Evolutionary conservation across 2,888 invertebrate species (phyloP).

Genomic region (Ypsolopha sequella): DNA sequence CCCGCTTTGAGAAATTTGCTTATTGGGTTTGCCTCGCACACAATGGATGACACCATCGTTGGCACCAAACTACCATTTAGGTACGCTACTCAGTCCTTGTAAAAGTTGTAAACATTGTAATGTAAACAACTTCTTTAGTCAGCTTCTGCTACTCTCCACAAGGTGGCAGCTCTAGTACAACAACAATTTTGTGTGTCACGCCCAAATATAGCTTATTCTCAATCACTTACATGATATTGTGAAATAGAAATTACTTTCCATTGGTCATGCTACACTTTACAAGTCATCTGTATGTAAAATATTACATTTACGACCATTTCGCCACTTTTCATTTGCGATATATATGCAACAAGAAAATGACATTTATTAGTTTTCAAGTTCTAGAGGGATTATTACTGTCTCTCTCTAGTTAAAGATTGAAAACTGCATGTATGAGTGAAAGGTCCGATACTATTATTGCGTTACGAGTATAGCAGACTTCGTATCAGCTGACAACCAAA

Average conservation of each 20-base stretch:
- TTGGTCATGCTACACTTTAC: constrained; percentile 31
- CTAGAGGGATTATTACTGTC: constrained; percentile 29
- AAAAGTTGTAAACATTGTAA: no score
- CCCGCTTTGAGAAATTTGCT: no score
- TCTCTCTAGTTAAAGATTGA: constrained; percentile 21
- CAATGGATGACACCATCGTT: no score
- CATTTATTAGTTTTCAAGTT: constrained; percentile 43
- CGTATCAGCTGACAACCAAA: constrained; percentile 73
- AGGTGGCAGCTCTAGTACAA: constrained; percentile 35
- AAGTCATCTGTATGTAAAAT: constrained; percentile 41
- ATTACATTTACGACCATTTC: constrained; percentile 22
- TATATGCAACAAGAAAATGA: constrained; percentile 60
- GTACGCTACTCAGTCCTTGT: no score
- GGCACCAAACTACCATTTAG: no score
- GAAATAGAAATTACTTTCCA: constrained; percentile 50
- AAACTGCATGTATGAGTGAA: constrained; percentile 23
- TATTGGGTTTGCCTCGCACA: no score
- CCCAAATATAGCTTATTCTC: constrained; percentile 43
- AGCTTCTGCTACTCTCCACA: constrained; percentile 10
- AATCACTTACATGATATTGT: constrained; percentile 42
- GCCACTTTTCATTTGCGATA: constrained; percentile 49
- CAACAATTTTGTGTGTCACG: constrained; percentile 30
- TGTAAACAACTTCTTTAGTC: no score
- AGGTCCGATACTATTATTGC: constrained; percentile 20
- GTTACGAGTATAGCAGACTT: constrained; percentile 41